Conservation (phyloP, 2,888 invertebrate genomes). For the Monochamus alternatus region DNA sequence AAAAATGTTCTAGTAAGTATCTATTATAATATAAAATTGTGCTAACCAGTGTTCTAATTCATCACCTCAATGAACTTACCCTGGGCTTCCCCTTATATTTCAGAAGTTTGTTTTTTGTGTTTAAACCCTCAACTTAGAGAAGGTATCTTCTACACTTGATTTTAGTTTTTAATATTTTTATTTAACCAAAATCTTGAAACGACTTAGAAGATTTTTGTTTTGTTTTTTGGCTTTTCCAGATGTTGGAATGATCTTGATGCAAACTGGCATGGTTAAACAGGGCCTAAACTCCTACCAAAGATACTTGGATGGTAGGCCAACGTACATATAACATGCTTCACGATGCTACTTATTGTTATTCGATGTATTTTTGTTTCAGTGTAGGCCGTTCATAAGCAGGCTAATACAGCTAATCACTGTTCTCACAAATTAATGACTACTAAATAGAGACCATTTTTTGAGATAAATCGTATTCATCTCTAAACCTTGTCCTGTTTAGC, state of each 20-base stretch:
- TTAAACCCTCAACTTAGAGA: constrained; percentile 19
- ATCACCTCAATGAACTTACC: constrained; percentile 13
- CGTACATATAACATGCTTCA: constrained; percentile 55
- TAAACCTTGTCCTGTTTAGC: not conserved
- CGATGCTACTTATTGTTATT: constrained; percentile 42
- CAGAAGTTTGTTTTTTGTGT: constrained; percentile 22
- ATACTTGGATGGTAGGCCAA: constrained; percentile 87
- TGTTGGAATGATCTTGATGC: constrained; percentile 98
- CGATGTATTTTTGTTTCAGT: constrained; percentile 35
- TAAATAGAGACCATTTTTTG: constrained; percentile 22
- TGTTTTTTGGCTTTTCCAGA: constrained; percentile 84
- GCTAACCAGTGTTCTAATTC: constrained; percentile 27
- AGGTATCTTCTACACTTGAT: constrained; percentile 10
- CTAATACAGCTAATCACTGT: constrained; percentile 31
- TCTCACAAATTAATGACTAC: constrained; percentile 20
- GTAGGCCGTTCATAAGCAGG: constrained; percentile 33
- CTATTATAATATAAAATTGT: constrained; percentile 34
- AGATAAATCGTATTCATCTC: constrained; percentile 27
- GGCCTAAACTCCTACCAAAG: constrained; percentile 80
- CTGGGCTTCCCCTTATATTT: constrained; percentile 40
- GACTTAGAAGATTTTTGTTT: constrained; percentile 50
- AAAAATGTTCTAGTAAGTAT: constrained; percentile 40
- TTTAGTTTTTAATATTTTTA: constrained; percentile 36
- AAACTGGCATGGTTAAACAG: constrained; percentile 96
- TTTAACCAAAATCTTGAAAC: constrained; percentile 17